Percentiles rank a stretch among this genome's conserved stretches.
These are phyloP conservation scores for Drosophila kurseongensis DNA, from an alignment of 1,140 invertebrate genomes.

Conservation along the genomic window DNA sequence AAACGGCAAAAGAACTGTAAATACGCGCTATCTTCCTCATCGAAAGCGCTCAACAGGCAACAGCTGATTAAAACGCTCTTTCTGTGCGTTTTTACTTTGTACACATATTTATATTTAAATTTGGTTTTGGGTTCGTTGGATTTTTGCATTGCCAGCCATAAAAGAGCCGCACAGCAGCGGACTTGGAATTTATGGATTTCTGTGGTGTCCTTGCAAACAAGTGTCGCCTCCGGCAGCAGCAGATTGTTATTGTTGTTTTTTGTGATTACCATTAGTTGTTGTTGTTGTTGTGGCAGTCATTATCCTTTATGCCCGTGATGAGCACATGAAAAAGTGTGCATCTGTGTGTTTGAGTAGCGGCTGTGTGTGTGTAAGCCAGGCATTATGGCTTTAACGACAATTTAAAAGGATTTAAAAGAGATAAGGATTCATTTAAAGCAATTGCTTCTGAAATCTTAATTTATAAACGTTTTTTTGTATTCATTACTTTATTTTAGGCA, in stretches of 20 bases:
- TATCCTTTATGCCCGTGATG: slow-evolving; percentile 64
- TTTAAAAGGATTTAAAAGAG: slow-evolving; percentile 13
- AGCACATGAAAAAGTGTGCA: slow-evolving; percentile 35
- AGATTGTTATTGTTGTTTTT: slow-evolving; percentile 50
- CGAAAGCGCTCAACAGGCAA: slow-evolving; percentile 69
- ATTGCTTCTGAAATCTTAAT: neutral
- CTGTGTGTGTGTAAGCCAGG: slow-evolving; percentile 20
- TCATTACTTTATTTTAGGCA: too few relatives aligned
- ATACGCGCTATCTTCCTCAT: slow-evolving; percentile 34
- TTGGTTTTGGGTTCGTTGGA: neutral
- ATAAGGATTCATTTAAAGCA: slow-evolving; percentile 1
- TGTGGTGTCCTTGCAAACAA: slow-evolving; percentile 76
- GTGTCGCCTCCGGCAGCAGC: slow-evolving; percentile 52
- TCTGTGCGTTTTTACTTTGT: slow-evolving; percentile 18
- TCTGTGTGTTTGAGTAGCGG: slow-evolving; percentile 18
- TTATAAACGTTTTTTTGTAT: too few relatives aligned
- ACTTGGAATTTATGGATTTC: slow-evolving; percentile 82
- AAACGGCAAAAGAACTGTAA: slow-evolving; percentile 22
- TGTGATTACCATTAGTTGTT: slow-evolving; percentile 37
- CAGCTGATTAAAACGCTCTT: slow-evolving; percentile 62
- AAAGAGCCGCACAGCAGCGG: slow-evolving; percentile 52
- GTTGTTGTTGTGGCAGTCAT: slow-evolving; percentile 54
- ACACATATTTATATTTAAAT: slow-evolving; percentile 14
- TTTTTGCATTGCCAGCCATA: slow-evolving; percentile 1
- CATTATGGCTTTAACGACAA: slow-evolving; percentile 28